These are phyloP conservation scores for Oceanodroma leucorhoa DNA, from an alignment of 2,797 vertebrate species.

Conservation along the genomic window DNA sequence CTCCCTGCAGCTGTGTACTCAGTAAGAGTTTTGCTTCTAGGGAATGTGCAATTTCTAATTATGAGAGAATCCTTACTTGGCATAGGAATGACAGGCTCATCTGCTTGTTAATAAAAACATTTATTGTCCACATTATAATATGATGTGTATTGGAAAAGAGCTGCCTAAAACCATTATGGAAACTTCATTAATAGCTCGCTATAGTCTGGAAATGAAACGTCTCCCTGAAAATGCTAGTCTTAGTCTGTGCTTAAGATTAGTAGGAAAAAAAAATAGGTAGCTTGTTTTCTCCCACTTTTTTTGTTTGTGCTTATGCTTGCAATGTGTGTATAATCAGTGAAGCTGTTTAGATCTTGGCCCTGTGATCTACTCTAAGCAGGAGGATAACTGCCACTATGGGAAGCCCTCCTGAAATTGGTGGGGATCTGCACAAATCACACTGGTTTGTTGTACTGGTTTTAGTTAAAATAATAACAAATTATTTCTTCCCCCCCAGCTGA, in stretches of 20 bases:
- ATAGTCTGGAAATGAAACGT: background rate
- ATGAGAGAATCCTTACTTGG: slow-evolving; percentile 8
- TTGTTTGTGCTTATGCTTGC: background rate
- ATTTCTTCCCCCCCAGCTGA: background rate
- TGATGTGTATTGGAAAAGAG: background rate
- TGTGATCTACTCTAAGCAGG: background rate
- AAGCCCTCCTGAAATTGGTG: background rate
- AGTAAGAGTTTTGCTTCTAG: slow-evolving; percentile 1
- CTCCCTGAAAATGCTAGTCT: background rate
- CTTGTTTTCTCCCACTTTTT: background rate
- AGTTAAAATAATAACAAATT: background rate
- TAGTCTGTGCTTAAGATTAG: background rate
- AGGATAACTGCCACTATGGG: background rate
- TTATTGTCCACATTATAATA: slow-evolving; percentile 1
- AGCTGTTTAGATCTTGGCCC: background rate
- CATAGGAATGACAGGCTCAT: slow-evolving; percentile 1
- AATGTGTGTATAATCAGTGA: background rate
- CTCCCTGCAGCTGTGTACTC: background rate
- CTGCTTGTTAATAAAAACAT: slow-evolving; percentile 16
- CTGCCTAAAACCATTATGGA: background rate
- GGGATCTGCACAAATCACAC: background rate
- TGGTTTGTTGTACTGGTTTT: background rate
- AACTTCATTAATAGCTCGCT: background rate
- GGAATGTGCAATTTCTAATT: slow-evolving; percentile 14
- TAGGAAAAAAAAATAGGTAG: background rate